Conservation (phyloP, 2,797 vertebrate species). For the Phoxinus dragarum region DNA sequence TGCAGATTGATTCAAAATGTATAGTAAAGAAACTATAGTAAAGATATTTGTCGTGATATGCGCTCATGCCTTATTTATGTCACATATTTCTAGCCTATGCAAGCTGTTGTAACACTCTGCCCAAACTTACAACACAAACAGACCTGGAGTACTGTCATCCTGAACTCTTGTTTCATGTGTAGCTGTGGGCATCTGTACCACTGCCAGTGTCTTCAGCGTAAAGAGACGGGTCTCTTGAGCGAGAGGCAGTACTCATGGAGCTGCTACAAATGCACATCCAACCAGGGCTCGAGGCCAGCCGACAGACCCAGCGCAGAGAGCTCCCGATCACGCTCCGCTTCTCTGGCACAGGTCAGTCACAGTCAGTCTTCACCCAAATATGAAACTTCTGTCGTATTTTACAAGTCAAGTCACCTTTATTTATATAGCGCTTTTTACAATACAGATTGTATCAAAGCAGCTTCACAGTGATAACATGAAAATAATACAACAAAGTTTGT, state of each 20-base stretch:
- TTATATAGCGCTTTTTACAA: too few species aligned
- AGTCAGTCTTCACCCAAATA: background rate
- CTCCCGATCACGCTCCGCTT: slow-evolving; percentile 75
- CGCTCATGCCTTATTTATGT: background rate
- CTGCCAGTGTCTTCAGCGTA: slow-evolving; percentile 90
- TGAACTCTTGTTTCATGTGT: background rate
- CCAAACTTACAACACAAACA: background rate
- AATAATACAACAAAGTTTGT: too few species aligned
- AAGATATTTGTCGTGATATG: background rate
- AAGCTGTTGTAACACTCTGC: background rate
- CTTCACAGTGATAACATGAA: too few species aligned
- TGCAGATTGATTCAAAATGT: background rate
- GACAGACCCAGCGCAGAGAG: slow-evolving; percentile 70
- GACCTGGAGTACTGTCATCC: background rate
- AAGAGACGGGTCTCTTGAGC: slow-evolving; percentile 77
- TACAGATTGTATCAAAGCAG: too few species aligned
- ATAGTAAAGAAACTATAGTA: background rate
- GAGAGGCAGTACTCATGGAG: slow-evolving; percentile 84
- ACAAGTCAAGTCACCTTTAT: background rate
- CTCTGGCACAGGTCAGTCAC: slow-evolving; percentile 86
- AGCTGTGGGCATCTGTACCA: slow-evolving; percentile 98
- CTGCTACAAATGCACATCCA: slow-evolving; percentile 93
- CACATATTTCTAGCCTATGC: background rate
- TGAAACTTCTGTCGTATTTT: background rate
- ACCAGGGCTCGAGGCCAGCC: slow-evolving; percentile 79